These are phyloP conservation scores for Diadumene lineata DNA, from an alignment of 92 coral and sea anemone species.

Conservation along the genomic window DNA sequence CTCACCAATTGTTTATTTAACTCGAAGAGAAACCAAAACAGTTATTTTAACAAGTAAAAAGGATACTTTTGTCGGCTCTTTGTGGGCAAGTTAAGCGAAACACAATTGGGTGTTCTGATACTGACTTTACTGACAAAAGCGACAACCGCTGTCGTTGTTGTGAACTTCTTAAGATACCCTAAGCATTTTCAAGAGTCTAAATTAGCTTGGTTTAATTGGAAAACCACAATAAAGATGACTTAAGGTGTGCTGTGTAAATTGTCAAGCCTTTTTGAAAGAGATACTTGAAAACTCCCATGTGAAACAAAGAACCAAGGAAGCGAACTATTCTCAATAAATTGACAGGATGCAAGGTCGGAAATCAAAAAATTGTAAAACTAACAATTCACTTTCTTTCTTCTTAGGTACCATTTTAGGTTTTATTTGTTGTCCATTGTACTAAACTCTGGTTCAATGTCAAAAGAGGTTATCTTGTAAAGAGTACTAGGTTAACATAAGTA, in stretches of 20 bases:
- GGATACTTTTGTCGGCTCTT: background rate
- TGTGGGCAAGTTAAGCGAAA: background rate
- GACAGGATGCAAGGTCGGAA: slow-evolving; percentile 19
- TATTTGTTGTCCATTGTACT: background rate
- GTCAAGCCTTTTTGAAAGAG: background rate
- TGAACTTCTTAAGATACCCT: background rate
- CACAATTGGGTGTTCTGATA: background rate
- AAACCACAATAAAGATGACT: background rate
- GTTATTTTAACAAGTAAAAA: background rate
- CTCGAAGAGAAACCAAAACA: background rate
- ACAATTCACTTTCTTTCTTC: slow-evolving; percentile 8
- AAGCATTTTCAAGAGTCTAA: background rate
- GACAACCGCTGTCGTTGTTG: background rate
- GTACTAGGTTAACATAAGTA: too few species aligned
- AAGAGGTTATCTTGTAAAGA: background rate
- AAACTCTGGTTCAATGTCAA: background rate
- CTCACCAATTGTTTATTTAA: background rate
- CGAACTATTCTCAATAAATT: background rate
- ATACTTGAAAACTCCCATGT: slow-evolving; percentile 16
- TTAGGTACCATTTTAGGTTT: background rate
- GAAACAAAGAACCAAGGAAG: slow-evolving; percentile 16
- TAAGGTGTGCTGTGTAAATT: slow-evolving; percentile 5
- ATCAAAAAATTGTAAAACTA: slow-evolving; percentile 13
- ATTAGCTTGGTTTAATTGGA: background rate
- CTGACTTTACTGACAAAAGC: background rate